Evolutionary conservation across 2,888 invertebrate genomes (phyloP), one percentile per base, ranked within the genome.

Genomic region (Thelaira solivaga): DNA sequence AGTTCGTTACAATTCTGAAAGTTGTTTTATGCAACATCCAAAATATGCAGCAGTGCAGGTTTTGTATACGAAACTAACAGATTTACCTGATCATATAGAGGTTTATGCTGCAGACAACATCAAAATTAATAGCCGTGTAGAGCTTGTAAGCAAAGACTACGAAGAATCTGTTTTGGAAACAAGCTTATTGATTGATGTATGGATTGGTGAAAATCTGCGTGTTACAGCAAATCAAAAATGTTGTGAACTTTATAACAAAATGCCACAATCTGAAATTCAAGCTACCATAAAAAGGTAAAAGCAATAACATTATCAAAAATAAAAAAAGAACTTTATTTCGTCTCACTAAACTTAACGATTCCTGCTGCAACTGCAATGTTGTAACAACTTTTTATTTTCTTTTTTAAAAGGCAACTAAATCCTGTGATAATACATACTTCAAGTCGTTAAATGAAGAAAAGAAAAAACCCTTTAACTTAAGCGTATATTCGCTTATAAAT

Each of bases 41-140:
- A 24, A 43, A 6, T 86, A 87, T 74, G 83, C 87, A 2, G 80
- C 68, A 24, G 82, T 83, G 4, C 26, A 78, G 3, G 81, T 84
- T 36, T 5, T 36, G 8, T 68, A 82, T 7, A 22, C 75, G 16
- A 51, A 53, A 4, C 51, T 24, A 0, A 10, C 43, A 5, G 26
- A 41, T 29, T 13, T 49, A 2, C 7, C 24, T 20, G 45, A 26
- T 49, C 1, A 4, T 11, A 83, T 85, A 22, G 76, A 72, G 20
- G 64, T 86, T n/a, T 67, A 41, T 11, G 82, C 83, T 6, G 80
- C 80, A 1, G 85, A 84, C 36, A 55, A 82, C n/a, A 64, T 86
- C 10, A 22, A 68, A 0, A 53, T 85, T n/a, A 80, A 77, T 10
- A 57, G 82, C 0, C n/a, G 29, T 7, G 7, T 7, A 13, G 39